Percentiles rank a stretch among this genome's conserved stretches.
Evolutionary conservation across 2,113 vertebrate genomes (phyloP).

Genomic region (Trematocara stigmaticum): DNA sequence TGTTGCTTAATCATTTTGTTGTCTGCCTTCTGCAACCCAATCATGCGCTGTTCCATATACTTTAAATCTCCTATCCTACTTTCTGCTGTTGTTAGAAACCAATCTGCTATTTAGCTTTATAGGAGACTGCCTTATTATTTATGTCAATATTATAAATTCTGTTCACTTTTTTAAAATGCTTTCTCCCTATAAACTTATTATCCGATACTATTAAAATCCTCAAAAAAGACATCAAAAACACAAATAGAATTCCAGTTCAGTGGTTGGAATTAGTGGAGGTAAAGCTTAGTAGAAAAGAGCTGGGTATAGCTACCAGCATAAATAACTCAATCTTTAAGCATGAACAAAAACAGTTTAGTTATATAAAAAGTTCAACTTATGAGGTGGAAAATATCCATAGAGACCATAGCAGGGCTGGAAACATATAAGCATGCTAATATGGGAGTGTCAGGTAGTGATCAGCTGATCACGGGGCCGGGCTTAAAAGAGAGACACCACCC

Average conservation of each 20-base stretch:
- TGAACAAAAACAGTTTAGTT: background rate
- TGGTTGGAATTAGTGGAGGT: background rate
- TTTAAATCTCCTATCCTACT: background rate
- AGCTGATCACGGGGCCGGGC: no score
- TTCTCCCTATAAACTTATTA: background rate
- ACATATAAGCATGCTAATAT: background rate
- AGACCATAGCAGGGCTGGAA: background rate
- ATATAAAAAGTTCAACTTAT: background rate
- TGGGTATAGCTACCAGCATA: background rate
- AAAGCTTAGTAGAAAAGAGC: background rate
- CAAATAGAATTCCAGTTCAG: background rate
- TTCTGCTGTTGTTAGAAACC: background rate
- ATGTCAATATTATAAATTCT: background rate
- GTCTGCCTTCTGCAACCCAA: background rate
- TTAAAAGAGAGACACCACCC: no score
- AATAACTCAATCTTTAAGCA: background rate
- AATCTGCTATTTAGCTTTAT: background rate
- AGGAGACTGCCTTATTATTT: background rate
- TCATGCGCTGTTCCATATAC: background rate
- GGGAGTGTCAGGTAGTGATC: background rate
- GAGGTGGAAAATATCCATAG: background rate
- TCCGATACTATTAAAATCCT: background rate
- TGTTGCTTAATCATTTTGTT: background rate
- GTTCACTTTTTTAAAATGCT: background rate
- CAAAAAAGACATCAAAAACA: background rate